These are phyloP conservation scores for Ictalurus furcatus DNA, from an alignment of 2,113 vertebrate genomes.

Conservation along the genomic window DNA sequence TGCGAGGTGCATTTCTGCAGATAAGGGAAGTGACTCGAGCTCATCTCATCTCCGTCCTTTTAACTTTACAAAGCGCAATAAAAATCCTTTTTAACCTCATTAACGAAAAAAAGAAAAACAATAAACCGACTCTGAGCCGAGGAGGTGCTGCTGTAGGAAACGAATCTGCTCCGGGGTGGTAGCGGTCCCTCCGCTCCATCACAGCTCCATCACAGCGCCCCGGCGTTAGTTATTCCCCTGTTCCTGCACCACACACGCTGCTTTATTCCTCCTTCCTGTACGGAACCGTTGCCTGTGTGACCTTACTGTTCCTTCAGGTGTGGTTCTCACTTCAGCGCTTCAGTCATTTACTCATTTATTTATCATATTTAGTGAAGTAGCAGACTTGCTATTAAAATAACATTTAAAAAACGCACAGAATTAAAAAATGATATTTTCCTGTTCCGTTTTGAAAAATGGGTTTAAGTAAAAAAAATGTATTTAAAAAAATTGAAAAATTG, in stretches of 20 bases:
- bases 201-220: not conserved
- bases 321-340: no score
- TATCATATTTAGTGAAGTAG: not conserved
- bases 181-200: not conserved
- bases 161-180: not conserved
- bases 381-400: not conserved
- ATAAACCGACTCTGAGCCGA: not conserved
- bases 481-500: not conserved
- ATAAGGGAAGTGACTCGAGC: conserved; percentile 23
- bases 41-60: conserved; percentile 8
- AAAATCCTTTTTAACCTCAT: not conserved
- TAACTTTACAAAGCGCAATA: conserved; percentile 16
- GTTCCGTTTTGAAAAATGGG: not conserved
- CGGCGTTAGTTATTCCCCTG: not conserved
- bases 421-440: no score
- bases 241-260: not conserved
- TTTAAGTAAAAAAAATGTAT: no score
- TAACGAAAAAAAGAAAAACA: no score
- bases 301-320: no score
- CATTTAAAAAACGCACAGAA: not conserved
- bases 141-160: not conserved
- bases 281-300: no score
- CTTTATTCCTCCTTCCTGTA: no score
- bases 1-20: conserved; percentile 7
- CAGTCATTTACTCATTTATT: no score